Conservation (phyloP, 2,113 vertebrate genomes). For the Malurus elegans region DNA sequence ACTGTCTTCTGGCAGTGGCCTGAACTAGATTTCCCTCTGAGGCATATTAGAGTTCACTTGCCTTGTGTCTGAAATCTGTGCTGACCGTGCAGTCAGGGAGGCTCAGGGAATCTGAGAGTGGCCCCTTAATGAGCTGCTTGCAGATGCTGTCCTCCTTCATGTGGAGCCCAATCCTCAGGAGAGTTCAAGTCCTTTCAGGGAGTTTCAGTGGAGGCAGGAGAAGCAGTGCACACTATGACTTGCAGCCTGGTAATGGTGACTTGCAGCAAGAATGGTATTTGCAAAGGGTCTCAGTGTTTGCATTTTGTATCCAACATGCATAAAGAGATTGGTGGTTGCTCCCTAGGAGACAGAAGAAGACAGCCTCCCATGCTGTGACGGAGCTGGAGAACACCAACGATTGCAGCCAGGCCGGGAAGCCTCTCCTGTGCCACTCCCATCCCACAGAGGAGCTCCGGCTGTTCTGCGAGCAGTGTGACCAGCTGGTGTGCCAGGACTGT, state of each 20-base stretch:
- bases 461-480: conserved; percentile 88
- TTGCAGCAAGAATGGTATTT: background rate
- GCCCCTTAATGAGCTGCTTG: background rate
- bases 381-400: conserved; percentile 76
- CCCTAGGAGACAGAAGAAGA: conserved; percentile 88
- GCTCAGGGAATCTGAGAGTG: background rate
- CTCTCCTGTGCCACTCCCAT: conserved; percentile 81
- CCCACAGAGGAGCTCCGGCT: conserved; percentile 84
- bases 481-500: conserved; percentile 83
- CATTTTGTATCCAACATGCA: background rate
- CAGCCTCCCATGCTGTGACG: conserved; percentile 74
- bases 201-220: background rate
- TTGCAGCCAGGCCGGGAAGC: conserved; percentile 68
- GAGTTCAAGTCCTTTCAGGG: background rate
- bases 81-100: background rate
- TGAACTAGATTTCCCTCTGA: background rate
- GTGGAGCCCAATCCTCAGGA: background rate
- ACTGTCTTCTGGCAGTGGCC: background rate
- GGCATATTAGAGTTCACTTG: background rate
- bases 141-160: background rate
- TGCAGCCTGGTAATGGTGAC: background rate
- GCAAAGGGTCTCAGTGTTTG: background rate
- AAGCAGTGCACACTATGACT: background rate
- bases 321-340: background rate
- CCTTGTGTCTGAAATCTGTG: background rate